Conservation (phyloP, 2,888 invertebrate species). For the Pseudanteris insignis region DNA sequence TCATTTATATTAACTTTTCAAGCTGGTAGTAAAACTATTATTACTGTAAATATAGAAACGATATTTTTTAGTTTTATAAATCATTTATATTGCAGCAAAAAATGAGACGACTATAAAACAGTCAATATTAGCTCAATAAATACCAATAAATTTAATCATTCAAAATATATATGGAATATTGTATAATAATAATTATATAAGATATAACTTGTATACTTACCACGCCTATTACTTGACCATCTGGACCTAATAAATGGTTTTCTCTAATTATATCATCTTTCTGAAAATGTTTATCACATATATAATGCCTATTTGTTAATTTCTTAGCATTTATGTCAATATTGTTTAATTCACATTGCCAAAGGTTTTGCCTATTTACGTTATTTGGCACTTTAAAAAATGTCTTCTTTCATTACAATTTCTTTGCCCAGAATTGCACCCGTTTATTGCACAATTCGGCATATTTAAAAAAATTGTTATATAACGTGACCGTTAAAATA, state of each 20-base stretch:
- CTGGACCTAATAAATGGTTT: constrained; percentile 4
- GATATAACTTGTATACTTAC: too few relatives aligned
- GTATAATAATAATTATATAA: too few relatives aligned
- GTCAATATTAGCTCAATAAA: too few relatives aligned
- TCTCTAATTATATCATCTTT: constrained; percentile 2
- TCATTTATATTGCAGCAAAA: too few relatives aligned
- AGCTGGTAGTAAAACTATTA: too few relatives aligned
- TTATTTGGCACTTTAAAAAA: constrained; percentile 1
- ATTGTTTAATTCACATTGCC: neutral
- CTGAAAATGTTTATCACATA: constrained; percentile 15
- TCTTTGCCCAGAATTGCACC: constrained; percentile 1
- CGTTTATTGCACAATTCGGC: constrained; percentile 1
- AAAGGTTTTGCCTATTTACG: neutral
- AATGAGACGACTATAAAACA: too few relatives aligned
- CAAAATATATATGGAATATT: too few relatives aligned
- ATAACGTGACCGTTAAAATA: neutral
- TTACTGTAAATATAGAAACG: too few relatives aligned
- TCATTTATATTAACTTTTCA: too few relatives aligned
- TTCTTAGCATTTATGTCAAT: neutral
- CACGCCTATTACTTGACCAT: constrained; percentile 9
- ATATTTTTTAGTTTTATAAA: too few relatives aligned
- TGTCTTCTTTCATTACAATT: too few relatives aligned
- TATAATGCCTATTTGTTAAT: constrained; percentile 5
- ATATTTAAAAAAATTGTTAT: neutral
- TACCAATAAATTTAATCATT: too few relatives aligned